A percentile compares a stretch with the other conserved stretches of the same genome.
These are phyloP conservation scores for Trachelus tabidus DNA, from an alignment of 2,888 invertebrate species.

Conservation along the genomic window DNA sequence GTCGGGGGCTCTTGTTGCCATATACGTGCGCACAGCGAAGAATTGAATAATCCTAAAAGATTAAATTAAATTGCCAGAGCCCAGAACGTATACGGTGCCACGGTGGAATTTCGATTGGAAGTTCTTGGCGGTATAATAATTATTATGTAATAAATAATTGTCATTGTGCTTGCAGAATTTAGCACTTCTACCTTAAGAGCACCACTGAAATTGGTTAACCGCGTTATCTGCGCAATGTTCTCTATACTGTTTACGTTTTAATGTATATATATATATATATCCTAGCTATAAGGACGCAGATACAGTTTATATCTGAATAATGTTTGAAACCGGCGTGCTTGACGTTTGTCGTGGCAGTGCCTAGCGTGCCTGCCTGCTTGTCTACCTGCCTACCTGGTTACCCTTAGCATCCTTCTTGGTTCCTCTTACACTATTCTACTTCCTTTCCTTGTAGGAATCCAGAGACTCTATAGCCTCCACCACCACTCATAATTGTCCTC, in stretches of 20 bases:
- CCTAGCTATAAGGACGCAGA: not conserved
- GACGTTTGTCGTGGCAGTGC: constrained; percentile 32
- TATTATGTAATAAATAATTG: not conserved
- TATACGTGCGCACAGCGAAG: not conserved
- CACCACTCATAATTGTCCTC: constrained; percentile 52
- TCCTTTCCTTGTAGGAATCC: not conserved
- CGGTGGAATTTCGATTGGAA: not conserved
- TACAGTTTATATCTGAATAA: constrained; percentile 45
- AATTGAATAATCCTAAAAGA: not conserved
- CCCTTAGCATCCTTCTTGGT: constrained; percentile 5
- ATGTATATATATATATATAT: not conserved
- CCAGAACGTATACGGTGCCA: not conserved
- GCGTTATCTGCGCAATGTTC: not conserved
- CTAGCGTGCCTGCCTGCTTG: constrained; percentile 18
- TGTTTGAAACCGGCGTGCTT: constrained; percentile 42
- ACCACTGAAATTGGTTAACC: not conserved
- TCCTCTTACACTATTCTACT: not conserved
- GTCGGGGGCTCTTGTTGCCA: not conserved
- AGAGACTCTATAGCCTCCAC: constrained; percentile 8
- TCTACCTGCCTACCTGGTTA: not conserved
- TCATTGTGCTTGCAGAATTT: not conserved
- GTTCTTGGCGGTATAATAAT: not conserved
- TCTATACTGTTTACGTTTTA: not conserved
- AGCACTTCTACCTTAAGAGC: not conserved
- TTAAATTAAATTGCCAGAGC: not conserved